Evolutionary conservation across 2,888 invertebrate species (phyloP).

Genomic region (Netelia melanura): DNA sequence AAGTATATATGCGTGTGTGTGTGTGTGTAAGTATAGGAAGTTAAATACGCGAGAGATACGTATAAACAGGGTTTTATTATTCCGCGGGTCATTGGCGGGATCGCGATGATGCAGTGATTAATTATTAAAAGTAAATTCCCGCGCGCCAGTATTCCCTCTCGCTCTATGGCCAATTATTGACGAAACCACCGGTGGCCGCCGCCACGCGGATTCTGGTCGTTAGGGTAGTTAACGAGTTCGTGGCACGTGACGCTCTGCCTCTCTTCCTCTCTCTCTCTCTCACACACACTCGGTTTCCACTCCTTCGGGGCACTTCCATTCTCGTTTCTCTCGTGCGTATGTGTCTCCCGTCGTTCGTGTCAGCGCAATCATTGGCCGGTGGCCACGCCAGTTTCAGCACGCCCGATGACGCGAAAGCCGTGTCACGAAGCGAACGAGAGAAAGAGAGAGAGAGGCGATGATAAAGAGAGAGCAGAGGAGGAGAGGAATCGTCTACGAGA

Average conservation of each 20-base stretch:
- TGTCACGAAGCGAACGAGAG: constrained; percentile 26
- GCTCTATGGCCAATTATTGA: constrained; percentile 78
- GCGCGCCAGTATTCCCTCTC: constrained; percentile 60
- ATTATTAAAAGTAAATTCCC: constrained; percentile 71
- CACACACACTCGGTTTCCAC: constrained; percentile 27
- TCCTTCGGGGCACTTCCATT: constrained; percentile 56
- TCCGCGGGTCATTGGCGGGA: constrained; percentile 59
- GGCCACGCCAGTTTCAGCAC: constrained; percentile 55
- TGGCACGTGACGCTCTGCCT: constrained; percentile 79
- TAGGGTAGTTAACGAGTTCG: constrained; percentile 82
- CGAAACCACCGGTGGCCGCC: constrained; percentile 78
- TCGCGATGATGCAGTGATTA: constrained; percentile 65
- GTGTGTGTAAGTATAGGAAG: neutral
- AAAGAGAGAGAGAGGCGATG: constrained; percentile 9
- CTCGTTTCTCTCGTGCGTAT: constrained; percentile 63
- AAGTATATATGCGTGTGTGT: neutral
- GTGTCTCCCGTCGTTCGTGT: constrained; percentile 62
- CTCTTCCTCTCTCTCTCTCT: constrained; percentile 48
- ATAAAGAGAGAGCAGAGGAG: neutral
- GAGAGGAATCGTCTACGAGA: constrained; percentile 21
- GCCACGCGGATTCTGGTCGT: constrained; percentile 81
- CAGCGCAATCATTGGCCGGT: constrained; percentile 65
- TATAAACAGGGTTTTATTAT: constrained; percentile 47
- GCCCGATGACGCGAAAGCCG: constrained; percentile 60
- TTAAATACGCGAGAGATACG: constrained; percentile 16